phyloP scores from a whole-genome alignment of 2,888 invertebrate species.

The Melanostoma mellinum region DNA sequence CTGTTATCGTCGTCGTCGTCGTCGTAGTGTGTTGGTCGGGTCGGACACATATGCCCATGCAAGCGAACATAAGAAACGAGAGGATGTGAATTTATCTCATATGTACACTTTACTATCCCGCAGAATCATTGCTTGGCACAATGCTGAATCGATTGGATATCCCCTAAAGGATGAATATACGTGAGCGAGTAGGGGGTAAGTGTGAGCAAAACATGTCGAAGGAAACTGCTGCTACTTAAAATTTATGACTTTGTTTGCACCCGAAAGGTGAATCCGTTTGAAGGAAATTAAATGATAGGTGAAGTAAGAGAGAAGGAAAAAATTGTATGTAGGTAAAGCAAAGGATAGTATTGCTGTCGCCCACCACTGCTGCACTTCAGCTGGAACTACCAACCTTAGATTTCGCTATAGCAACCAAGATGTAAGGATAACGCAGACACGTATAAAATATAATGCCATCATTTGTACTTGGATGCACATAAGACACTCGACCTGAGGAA shows the following conservation, averaged over 20 bases:
- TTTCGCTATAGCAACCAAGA: not conserved
- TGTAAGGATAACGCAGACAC: constrained; percentile 64
- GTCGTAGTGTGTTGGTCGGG: constrained; percentile 15
- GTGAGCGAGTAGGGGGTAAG: constrained; percentile 20
- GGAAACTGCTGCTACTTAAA: constrained; percentile 73
- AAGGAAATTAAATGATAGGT: constrained; percentile 66
- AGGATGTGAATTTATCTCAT: constrained; percentile 49
- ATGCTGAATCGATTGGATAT: constrained; percentile 69
- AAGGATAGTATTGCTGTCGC: not conserved
- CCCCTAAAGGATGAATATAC: constrained; percentile 32
- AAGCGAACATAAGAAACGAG: not conserved
- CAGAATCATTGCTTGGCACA: constrained; percentile 61
- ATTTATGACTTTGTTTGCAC: constrained; percentile 76
- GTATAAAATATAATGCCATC: constrained; percentile 70
- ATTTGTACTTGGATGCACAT: constrained; percentile 66
- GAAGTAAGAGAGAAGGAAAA: constrained; percentile 12
- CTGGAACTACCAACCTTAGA: no score
- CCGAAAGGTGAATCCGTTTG: constrained; percentile 74
- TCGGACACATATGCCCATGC: constrained; percentile 44
- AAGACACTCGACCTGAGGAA: constrained; percentile 51
- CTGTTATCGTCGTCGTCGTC: constrained; percentile 12
- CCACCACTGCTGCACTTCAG: not conserved
- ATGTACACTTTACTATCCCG: constrained; percentile 57
- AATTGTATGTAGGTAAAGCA: not conserved
- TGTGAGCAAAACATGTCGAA: constrained; percentile 72